Evolutionary conservation across 2,888 invertebrate genomes (phyloP).

Genomic region (Notocelia uddmanniana): DNA sequence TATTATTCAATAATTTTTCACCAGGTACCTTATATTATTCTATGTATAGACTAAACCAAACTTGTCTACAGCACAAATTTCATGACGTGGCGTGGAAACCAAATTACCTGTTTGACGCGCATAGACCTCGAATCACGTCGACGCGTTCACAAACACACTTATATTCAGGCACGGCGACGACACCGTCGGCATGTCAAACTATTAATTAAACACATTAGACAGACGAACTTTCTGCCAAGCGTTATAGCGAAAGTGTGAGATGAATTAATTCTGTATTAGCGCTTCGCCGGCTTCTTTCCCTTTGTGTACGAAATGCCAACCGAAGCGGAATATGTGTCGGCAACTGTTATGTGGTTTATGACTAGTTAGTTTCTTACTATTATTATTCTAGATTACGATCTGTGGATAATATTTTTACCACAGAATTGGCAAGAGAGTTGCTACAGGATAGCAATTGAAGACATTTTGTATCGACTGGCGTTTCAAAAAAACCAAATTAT

Average conservation of each 20-base stretch:
- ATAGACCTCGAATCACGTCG: slow-evolving; percentile 7
- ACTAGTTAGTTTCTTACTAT: slow-evolving; percentile 11
- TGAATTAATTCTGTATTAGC: slow-evolving; percentile 41
- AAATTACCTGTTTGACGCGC: slow-evolving; percentile 1
- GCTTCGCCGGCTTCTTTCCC: slow-evolving; percentile 17
- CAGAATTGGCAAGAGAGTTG: neutral
- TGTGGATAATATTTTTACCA: neutral
- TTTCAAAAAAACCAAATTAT: too few relatives aligned
- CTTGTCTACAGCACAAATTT: neutral
- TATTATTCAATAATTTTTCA: too few relatives aligned
- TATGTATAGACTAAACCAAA: neutral
- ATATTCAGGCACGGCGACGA: neutral
- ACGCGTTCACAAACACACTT: slow-evolving; percentile 6
- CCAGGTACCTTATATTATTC: neutral
- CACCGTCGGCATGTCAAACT: slow-evolving; percentile 14
- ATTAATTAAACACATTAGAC: slow-evolving; percentile 40
- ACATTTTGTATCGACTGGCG: too few relatives aligned
- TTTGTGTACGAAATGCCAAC: slow-evolving; percentile 30
- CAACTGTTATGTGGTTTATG: slow-evolving; percentile 20
- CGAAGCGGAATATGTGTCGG: slow-evolving; percentile 22
- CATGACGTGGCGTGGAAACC: neutral
- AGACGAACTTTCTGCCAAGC: slow-evolving; percentile 32
- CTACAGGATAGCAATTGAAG: neutral
- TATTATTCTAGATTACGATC: neutral
- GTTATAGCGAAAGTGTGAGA: slow-evolving; percentile 37